Conservation (phyloP, 37 sponge, comb jelly and placozoan species). For the Spongia lamella region DNA sequence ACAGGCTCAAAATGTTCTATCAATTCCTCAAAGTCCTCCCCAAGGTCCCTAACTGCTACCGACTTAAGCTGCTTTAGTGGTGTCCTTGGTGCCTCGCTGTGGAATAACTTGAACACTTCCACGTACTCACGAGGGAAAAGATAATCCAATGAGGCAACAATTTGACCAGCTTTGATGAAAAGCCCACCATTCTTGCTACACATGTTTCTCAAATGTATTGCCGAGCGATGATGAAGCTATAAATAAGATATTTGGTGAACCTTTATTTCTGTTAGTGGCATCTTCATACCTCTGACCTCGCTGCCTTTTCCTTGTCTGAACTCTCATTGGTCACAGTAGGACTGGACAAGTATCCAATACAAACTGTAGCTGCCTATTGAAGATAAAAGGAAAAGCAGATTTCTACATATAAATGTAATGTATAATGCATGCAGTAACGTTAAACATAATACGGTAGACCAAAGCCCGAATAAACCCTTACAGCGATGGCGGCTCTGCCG, state of each 20-base stretch:
- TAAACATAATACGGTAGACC: background rate
- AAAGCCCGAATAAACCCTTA: slow-evolving; percentile 7
- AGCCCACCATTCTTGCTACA: slow-evolving; percentile 86
- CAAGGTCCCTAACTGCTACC: slow-evolving; percentile 78
- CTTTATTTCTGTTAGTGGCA: background rate
- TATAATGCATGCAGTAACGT: background rate
- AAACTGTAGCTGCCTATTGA: slow-evolving; percentile 37
- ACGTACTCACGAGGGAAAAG: slow-evolving; percentile 88
- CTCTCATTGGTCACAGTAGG: slow-evolving; percentile 18
- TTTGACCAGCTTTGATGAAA: slow-evolving; percentile 93
- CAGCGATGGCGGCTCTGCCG: slow-evolving; percentile 79
- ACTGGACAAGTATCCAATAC: slow-evolving; percentile 62
- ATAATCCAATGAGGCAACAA: slow-evolving; percentile 89
- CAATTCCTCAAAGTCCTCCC: slow-evolving; percentile 59
- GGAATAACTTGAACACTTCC: slow-evolving; percentile 83
- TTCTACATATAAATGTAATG: too few relatives aligned
- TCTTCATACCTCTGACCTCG: slow-evolving; percentile 44
- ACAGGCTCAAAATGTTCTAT: slow-evolving; percentile 59
- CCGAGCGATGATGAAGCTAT: slow-evolving; percentile 77
- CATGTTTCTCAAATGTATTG: slow-evolving; percentile 61
- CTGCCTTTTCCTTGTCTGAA: slow-evolving; percentile 18
- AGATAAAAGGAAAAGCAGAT: too few relatives aligned
- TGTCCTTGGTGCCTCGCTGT: slow-evolving; percentile 80
- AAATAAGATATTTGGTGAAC: background rate
- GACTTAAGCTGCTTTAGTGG: slow-evolving; percentile 49